Evolutionary conservation across 92 coral and sea anemone genomes (phyloP).

Genomic region (Pocillopora meandrina): DNA sequence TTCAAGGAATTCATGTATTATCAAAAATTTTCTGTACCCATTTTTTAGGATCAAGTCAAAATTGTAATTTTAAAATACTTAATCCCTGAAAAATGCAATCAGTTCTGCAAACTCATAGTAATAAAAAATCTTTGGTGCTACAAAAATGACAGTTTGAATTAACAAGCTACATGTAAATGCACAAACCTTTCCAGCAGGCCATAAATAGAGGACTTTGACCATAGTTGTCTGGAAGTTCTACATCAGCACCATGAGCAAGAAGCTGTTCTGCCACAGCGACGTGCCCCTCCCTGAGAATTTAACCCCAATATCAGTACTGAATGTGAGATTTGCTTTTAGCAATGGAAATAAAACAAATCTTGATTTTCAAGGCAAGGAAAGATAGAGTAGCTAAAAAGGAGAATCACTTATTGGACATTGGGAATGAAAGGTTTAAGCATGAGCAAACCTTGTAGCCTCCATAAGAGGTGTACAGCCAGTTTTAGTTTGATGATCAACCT

Average conservation of each 20-base stretch:
- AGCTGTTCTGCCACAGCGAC: constrained; percentile 90
- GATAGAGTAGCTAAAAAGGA: no score
- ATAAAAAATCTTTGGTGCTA: background rate
- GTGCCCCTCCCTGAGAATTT: constrained; percentile 87
- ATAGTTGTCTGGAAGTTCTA: constrained; percentile 98
- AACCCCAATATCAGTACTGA: no score
- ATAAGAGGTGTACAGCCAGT: constrained; percentile 99
- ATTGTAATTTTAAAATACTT: no score
- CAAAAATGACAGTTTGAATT: background rate
- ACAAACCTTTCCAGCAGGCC: constrained; percentile 99
- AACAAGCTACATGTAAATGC: background rate
- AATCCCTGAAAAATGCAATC: no score
- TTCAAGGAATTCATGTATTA: no score
- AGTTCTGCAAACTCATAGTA: background rate
- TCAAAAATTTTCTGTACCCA: no score
- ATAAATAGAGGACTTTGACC: constrained; percentile 98
- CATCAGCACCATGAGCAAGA: constrained; percentile 88
- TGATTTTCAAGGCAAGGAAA: no score
- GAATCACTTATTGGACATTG: background rate
- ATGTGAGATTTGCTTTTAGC: no score
- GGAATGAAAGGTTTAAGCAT: background rate
- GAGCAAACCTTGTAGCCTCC: constrained; percentile 96
- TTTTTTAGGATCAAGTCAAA: no score
- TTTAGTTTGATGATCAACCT: constrained; percentile 98
- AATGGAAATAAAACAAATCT: no score